These are phyloP conservation scores for Conistra vaccinii DNA, from an alignment of 2,888 invertebrate genomes.

Conservation along the genomic window DNA sequence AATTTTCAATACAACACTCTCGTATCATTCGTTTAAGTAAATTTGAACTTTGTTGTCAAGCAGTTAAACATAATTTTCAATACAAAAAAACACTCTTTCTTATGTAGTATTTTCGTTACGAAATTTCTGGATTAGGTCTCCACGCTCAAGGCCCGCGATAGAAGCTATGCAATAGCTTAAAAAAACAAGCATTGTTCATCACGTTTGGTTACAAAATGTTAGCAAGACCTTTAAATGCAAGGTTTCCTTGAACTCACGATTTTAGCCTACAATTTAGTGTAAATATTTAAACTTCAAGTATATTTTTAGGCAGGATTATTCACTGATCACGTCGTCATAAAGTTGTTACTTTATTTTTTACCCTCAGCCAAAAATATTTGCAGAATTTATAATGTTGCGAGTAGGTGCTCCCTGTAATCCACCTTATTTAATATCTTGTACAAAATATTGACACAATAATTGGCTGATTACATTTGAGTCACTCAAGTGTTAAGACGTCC, in stretches of 20 bases:
- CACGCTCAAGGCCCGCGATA: no score
- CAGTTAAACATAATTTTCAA: no score
- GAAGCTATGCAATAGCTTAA: no score
- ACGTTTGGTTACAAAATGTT: neutral
- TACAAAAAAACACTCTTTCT: no score
- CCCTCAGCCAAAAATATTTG: neutral
- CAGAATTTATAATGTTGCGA: neutral
- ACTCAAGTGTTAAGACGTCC: slow-evolving; percentile 41
- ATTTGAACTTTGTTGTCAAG: no score
- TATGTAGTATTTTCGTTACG: no score
- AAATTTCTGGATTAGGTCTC: no score
- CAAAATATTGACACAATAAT: slow-evolving; percentile 37
- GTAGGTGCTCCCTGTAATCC: neutral
- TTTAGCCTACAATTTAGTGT: neutral
- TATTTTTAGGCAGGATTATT: neutral
- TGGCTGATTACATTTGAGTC: slow-evolving; percentile 39
- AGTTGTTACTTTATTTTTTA: neutral
- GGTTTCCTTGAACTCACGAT: no score
- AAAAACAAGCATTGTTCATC: neutral
- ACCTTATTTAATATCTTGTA: neutral
- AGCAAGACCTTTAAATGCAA: neutral
- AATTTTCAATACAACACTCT: no score
- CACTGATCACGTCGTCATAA: neutral
- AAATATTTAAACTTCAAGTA: neutral
- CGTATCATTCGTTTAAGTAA: no score